Evolutionary conservation across 53 echinoderm and acorn worm species (phyloP), one percentile per base, ranked within the genome.

Genomic region (Luidia sarsii): DNA sequence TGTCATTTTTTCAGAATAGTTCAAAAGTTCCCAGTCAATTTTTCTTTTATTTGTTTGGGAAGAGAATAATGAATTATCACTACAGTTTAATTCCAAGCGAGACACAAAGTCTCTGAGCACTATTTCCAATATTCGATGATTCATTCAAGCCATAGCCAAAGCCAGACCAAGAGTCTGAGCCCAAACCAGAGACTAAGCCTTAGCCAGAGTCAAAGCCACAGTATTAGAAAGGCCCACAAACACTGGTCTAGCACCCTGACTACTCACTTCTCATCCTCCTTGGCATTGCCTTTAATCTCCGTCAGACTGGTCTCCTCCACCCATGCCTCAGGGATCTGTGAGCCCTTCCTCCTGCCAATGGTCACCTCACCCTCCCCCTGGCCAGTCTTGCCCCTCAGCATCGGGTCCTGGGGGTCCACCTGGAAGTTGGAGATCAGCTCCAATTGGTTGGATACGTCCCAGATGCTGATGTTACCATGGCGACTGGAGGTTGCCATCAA

Each of bases 381-480:
- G 0, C 18, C 64, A 37, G 3, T 63, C 67, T 90, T 75, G 33
- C 82, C 88, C 34, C 57, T 73, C 64, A 90, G 62, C 35, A 75
- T 36, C 14, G 87, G 87, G 33, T 89, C 89, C 45, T 82, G 60
- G 50, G 86, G 86, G 70, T 85, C 80, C 32, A 94, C 55, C 1
- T 66, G 79, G 56, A 94, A 90, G 62, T 75, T 84, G 50, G 82
- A 79, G 67, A 85, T 89, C 25, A 99, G 62, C 71, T 86, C 91
- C 39, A 99, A 84, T 80, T 99, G 99, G 45, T 91, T 71, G 36
- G 84, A 65, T 29, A 99, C 91, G 66, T 99, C 94, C 99, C 99
- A 99, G 80, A 99, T 67, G 64, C 99, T 86, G 83, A 99, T 80
- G 57, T 77, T 81, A 21, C 99, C 99, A 62, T 94, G 86, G 20